A percentile compares a stretch with the other conserved stretches of the same genome.
phyloP scores from a whole-genome alignment of 2,888 invertebrate species.

The Dexiosoma caninum region DNA sequence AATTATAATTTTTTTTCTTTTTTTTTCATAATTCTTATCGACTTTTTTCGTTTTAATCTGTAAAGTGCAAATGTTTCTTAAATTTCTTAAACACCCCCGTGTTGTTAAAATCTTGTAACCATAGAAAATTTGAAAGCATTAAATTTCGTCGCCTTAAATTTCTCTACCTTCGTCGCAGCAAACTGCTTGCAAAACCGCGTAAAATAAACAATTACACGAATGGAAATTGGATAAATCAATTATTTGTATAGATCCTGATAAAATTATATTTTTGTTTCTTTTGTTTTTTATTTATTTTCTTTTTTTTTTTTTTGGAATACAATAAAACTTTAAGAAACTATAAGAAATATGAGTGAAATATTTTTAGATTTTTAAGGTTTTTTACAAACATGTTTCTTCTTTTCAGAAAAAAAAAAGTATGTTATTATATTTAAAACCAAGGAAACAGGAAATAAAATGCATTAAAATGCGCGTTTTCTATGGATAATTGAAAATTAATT shows the following conservation, averaged over 20 bases:
- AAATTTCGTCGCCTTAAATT: constrained; percentile 41
- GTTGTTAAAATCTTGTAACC: neutral
- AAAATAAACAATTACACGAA: constrained; percentile 51
- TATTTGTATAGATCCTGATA: constrained; percentile 55
- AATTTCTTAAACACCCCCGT: constrained; percentile 59
- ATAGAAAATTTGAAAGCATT: constrained; percentile 44
- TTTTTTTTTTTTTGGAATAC: neutral
- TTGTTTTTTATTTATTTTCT: constrained; percentile 34
- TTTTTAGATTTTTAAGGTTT: neutral
- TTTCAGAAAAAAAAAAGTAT: no score
- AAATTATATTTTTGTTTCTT: no score
- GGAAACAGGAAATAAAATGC: no score
- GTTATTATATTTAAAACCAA: no score
- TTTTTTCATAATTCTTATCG: constrained; percentile 28
- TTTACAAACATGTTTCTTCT: no score
- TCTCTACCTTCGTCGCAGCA: neutral
- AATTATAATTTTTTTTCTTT: neutral
- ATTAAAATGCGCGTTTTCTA: no score
- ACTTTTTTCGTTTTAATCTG: neutral
- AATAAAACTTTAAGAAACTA: neutral
- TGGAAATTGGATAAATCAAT: constrained; percentile 36
- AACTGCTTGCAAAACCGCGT: constrained; percentile 50
- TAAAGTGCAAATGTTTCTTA: constrained; percentile 59
- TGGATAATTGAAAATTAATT: no score
- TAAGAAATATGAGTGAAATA: constrained; percentile 25